phyloP scores from a whole-genome alignment of 2,113 vertebrate species.

The Gobius niger region DNA sequence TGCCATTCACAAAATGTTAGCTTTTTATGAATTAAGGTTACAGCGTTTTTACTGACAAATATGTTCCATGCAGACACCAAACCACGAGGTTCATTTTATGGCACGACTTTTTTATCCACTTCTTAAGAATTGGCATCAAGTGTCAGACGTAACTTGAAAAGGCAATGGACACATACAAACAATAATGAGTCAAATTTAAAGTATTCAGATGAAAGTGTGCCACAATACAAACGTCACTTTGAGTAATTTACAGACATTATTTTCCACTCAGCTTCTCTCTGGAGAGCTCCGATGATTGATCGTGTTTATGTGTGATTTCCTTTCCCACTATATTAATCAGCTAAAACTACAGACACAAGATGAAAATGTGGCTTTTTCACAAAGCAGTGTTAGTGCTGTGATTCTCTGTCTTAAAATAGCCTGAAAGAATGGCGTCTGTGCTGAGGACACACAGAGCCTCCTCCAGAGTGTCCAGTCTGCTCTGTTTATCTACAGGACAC shows the following conservation, averaged over 20 bases:
- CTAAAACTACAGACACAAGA: slow-evolving; percentile 35
- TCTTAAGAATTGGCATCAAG: slow-evolving; percentile 17
- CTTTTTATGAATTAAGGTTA: slow-evolving; percentile 26
- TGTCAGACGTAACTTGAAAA: slow-evolving; percentile 16
- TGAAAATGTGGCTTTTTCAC: slow-evolving; percentile 49
- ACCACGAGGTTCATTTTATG: slow-evolving; percentile 7
- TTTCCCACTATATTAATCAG: slow-evolving; percentile 37
- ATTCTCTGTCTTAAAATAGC: slow-evolving; percentile 65
- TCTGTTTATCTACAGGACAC: slow-evolving; percentile 53
- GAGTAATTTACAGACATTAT: slow-evolving; percentile 47
- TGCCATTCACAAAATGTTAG: slow-evolving; percentile 16
- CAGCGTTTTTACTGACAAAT: slow-evolving; percentile 40
- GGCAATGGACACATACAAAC: slow-evolving; percentile 18
- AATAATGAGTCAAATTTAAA: slow-evolving; percentile 21
- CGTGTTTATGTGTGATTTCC: slow-evolving; percentile 45
- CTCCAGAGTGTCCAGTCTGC: slow-evolving; percentile 39
- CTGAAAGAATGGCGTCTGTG: slow-evolving; percentile 22
- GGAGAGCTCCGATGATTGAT: slow-evolving; percentile 34
- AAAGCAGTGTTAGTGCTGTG: slow-evolving; percentile 43
- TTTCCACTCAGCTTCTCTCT: slow-evolving; percentile 27
- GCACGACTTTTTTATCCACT: slow-evolving; percentile 9
- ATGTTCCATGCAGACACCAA: slow-evolving; percentile 56
- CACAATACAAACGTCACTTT: slow-evolving; percentile 46
- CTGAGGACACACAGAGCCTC: slow-evolving; percentile 24
- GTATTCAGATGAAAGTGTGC: slow-evolving; percentile 20